A percentile compares a stretch with the other conserved stretches of the same genome.
phyloP scores from a whole-genome alignment of 1,140 invertebrate species.

The Scaptodrosophila lebanonensis region DNA sequence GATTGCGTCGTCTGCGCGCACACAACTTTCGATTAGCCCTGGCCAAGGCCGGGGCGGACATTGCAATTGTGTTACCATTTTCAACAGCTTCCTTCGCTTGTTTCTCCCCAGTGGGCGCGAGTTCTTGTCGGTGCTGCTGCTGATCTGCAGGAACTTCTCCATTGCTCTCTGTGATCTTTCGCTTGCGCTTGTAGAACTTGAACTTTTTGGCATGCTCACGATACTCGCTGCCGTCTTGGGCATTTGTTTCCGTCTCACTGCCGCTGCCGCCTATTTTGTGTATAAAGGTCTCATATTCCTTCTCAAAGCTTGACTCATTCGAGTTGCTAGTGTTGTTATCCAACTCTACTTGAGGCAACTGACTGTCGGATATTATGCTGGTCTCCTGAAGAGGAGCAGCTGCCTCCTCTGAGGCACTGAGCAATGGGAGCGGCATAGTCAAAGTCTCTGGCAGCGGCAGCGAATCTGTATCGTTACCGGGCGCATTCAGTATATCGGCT shows the following conservation, averaged over 20 bases:
- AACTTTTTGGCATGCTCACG: conserved; percentile 43
- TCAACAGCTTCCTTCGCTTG: not conserved
- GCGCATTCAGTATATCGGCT: conserved; percentile 46
- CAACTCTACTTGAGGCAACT: no score
- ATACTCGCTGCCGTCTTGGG: conserved; percentile 8
- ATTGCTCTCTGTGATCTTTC: conserved; percentile 34
- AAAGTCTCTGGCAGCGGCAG: not conserved
- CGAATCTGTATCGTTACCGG: not conserved
- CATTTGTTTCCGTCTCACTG: conserved; percentile 24
- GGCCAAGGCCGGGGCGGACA: conserved; percentile 19
- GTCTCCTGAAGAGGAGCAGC: not conserved
- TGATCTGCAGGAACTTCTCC: not conserved
- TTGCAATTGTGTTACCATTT: not conserved
- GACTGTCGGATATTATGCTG: no score
- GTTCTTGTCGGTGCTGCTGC: not conserved
- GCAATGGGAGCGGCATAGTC: conserved; percentile 4
- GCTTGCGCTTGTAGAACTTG: conserved; percentile 68
- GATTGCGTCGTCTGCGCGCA: conserved; percentile 50
- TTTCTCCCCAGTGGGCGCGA: not conserved
- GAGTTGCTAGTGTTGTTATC: conserved; percentile 58
- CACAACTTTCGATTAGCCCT: conserved; percentile 34
- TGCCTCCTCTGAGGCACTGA: conserved; percentile 17
- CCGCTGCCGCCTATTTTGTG: conserved; percentile 49
- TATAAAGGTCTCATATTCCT: conserved; percentile 71
- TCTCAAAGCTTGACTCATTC: conserved; percentile 65